Evolutionary conservation across 2,888 invertebrate genomes (phyloP).

Genomic region (Diaperis boleti): DNA sequence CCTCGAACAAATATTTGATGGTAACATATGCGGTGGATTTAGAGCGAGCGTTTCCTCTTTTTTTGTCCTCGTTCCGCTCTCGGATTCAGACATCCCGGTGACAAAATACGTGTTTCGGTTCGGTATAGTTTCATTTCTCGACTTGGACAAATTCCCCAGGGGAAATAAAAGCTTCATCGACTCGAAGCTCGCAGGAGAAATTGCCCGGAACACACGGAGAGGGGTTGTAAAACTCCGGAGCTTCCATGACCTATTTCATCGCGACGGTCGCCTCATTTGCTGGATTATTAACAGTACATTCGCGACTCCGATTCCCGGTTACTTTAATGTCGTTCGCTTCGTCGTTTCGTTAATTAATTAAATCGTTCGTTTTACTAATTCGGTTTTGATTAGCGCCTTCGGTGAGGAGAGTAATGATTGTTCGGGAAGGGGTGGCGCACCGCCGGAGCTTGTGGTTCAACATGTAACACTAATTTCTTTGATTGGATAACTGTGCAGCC

Average conservation of each 20-base stretch:
- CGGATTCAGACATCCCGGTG: constrained; percentile 59
- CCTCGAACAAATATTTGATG: constrained; percentile 40
- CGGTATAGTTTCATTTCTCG: constrained; percentile 61
- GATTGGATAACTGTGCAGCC: not conserved
- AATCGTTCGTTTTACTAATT: constrained; percentile 38
- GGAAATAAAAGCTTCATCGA: constrained; percentile 66
- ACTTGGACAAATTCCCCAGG: constrained; percentile 62
- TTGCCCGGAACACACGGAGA: constrained; percentile 63
- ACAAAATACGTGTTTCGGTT: constrained; percentile 63
- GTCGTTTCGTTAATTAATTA: constrained; percentile 45
- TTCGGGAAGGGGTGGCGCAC: not conserved
- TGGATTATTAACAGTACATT: constrained; percentile 62
- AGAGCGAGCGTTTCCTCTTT: constrained; percentile 43
- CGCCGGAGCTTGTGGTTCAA: no score
- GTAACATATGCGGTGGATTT: constrained; percentile 40
- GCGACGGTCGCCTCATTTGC: constrained; percentile 61
- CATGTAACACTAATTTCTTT: no score
- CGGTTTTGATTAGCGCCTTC: constrained; percentile 23
- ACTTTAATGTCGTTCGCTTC: constrained; percentile 42
- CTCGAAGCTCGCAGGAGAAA: constrained; percentile 61
- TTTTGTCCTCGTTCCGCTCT: constrained; percentile 26
- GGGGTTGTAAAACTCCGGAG: constrained; percentile 59
- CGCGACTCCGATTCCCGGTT: constrained; percentile 41
- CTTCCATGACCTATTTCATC: constrained; percentile 60
- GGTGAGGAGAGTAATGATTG: not conserved